Percentiles rank a stretch among this genome's conserved stretches.
Evolutionary conservation across 37 sponge, comb jelly and placozoan species (phyloP).

Genomic region (Chondrosia reniformis): DNA sequence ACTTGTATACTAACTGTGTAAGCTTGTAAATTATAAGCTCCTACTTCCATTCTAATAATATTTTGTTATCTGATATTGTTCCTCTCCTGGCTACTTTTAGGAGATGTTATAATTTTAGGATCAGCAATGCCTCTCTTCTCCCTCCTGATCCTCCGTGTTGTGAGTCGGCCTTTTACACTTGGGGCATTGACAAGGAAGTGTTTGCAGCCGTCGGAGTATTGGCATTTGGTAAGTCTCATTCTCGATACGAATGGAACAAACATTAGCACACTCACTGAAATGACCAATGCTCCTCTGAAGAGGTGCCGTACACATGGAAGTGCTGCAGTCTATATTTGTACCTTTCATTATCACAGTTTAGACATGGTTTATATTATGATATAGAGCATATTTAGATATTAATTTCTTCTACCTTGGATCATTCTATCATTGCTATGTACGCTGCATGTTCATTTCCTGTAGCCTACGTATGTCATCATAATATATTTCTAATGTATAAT

Average conservation of each 20-base stretch:
- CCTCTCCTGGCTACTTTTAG: neutral
- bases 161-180: too few species aligned
- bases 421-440: neutral
- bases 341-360: too few species aligned
- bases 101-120: neutral
- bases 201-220: constrained; percentile 38
- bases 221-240: constrained; percentile 28
- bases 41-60: neutral
- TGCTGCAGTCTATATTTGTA: too few species aligned
- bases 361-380: too few species aligned
- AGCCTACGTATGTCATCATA: constrained; percentile 93
- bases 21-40: neutral
- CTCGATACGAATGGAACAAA: neutral
- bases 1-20: too few species aligned
- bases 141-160: neutral
- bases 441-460: neutral
- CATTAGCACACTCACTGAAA: too few species aligned
- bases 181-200: constrained; percentile 9
- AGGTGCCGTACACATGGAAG: too few species aligned
- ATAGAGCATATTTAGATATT: too few species aligned
- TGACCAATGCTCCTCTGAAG: too few species aligned
- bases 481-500: constrained; percentile 82
- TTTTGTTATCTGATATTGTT: too few species aligned
- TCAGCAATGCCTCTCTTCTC: neutral
- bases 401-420: neutral